These are phyloP conservation scores for Spatulosminthurus flaviceps DNA, from an alignment of 2,888 invertebrate genomes.

Conservation along the genomic window DNA sequence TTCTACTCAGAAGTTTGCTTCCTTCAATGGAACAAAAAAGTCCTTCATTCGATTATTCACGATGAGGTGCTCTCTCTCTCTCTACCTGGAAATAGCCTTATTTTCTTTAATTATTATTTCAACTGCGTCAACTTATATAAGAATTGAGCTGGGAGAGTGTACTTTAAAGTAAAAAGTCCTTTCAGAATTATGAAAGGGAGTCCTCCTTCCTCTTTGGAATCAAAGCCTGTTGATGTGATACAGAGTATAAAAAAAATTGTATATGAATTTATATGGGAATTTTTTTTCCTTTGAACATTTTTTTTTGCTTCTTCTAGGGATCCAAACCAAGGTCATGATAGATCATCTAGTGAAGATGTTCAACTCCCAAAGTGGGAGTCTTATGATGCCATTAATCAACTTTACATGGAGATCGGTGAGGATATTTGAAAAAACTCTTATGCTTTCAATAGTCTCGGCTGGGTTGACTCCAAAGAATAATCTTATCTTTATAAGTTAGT, in stretches of 20 bases:
- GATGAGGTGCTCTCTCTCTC: too few species aligned
- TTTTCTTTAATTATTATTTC: too few species aligned
- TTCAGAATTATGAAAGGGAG: slow-evolving; percentile 2
- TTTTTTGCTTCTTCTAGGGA: slow-evolving; percentile 74
- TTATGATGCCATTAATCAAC: slow-evolving; percentile 89
- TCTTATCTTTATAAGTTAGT: slow-evolving; percentile 2
- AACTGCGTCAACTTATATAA: too few species aligned
- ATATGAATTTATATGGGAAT: not conserved
- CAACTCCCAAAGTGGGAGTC: slow-evolving; percentile 79
- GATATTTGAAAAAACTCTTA: not conserved
- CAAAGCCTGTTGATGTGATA: not conserved
- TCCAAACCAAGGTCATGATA: slow-evolving; percentile 71
- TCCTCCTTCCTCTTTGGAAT: slow-evolving; percentile 7
- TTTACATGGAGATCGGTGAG: slow-evolving; percentile 78
- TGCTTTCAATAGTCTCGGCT: not conserved
- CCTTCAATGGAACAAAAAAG: too few species aligned
- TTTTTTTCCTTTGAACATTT: slow-evolving; percentile 43
- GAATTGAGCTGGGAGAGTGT: too few species aligned
- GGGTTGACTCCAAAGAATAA: not conserved
- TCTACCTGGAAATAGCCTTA: too few species aligned
- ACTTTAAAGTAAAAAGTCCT: not conserved
- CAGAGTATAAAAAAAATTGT: too few species aligned
- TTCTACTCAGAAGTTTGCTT: too few species aligned
- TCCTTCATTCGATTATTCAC: too few species aligned
- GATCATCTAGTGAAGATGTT: slow-evolving; percentile 62